phyloP scores from a whole-genome alignment of 2,797 vertebrate species.

The Threskiornis aethiopicus region DNA sequence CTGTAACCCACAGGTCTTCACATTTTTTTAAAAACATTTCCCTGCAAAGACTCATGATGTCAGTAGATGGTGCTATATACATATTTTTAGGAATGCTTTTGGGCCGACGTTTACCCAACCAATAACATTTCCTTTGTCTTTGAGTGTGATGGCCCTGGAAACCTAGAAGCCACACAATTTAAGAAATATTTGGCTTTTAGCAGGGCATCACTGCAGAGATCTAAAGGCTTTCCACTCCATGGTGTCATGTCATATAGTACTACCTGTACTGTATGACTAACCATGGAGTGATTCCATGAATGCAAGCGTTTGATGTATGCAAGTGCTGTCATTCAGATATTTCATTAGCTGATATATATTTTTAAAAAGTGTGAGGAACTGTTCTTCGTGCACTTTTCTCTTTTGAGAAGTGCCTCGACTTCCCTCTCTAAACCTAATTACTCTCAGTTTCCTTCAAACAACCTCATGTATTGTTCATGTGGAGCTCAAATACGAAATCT shows the following conservation, averaged over 20 bases:
- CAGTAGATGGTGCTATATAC: conserved; percentile 61
- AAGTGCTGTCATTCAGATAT: background rate
- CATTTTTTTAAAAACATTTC: background rate
- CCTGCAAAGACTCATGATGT: background rate
- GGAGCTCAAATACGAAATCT: background rate
- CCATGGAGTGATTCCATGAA: background rate
- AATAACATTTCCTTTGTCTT: background rate
- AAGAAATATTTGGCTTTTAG: background rate
- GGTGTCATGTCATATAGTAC: background rate
- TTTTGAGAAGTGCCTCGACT: background rate
- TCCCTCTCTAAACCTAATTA: background rate
- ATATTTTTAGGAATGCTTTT: background rate
- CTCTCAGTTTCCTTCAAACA: background rate
- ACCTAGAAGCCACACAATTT: background rate
- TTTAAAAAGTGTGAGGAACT: background rate
- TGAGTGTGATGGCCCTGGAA: background rate
- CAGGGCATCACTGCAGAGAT: background rate
- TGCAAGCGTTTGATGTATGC: background rate
- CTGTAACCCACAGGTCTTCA: background rate
- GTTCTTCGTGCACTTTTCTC: background rate
- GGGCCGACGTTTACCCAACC: background rate
- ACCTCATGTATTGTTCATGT: background rate
- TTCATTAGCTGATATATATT: background rate
- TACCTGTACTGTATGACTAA: background rate
- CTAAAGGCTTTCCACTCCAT: background rate